Base-by-base conservation (phyloP, 2,888 invertebrate species). In the Drosophila paramelanica region DNA sequence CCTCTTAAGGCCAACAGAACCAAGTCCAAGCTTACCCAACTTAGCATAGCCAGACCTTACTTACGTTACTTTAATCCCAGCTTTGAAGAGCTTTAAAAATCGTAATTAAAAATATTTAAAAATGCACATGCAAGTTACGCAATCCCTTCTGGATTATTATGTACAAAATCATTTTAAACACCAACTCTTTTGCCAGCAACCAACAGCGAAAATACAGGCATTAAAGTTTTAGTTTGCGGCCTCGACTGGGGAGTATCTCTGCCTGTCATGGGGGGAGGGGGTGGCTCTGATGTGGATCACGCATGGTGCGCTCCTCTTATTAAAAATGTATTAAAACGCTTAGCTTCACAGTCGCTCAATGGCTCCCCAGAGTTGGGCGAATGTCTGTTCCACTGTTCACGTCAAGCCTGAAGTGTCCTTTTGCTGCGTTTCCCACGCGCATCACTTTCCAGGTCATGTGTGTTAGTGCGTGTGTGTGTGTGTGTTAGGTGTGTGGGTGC, bases 261-360 rank as follows among this genome's bases (percentile, higher is more conserved):
- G 27, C 6, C 23, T 43, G 20, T 8, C 27, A 25, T 42, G 43
- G 8, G 27, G 25, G 17, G 17, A 0, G 17, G 17, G 17, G 17
- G 17, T 0, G 23, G 17, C 64, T 79, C 59, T 74, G 64, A 55
- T 43, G 64, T 61, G 71, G 42, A 50, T 52, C 49, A 57, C 14
- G 47, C 67, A 42, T 61, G 47, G 46, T 45, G 68, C 55, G 33
- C n/a, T 39, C 50, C 20, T 46, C 68, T 78, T 68, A 73, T 78
- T 79, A 75, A 78, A 79, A 75, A 73, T 75, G 72, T 53, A 79
- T 69, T 69, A 47, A 67, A 79, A 59, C 78, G 78, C 76, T 77
- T 76, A 77, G 51, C 61, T 69, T 25, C 60, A 46, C 51, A 49
- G 66, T 61, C 27, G 52, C 51, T 33, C 51, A 56, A 52, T 51